Evolutionary conservation across 2,113 vertebrate species (phyloP), one percentile per base, ranked within the genome.

Genomic region (Sinosuthora webbiana): DNA sequence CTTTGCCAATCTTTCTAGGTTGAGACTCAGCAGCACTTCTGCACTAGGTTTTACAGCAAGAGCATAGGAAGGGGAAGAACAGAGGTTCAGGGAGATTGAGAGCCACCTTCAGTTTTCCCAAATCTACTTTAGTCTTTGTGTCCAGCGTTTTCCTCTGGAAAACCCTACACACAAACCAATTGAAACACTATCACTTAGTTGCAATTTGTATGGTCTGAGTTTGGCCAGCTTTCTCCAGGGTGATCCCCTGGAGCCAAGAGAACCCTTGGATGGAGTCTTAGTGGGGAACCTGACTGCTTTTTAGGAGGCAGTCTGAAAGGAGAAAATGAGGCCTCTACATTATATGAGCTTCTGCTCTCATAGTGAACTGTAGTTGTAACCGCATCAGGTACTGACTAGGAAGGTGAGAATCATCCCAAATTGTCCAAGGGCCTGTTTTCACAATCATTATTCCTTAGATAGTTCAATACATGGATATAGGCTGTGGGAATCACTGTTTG

Each of bases 1-100:
- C 25, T 83, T 80, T n/a, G 50, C 30, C 25, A 53, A 2, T 57
- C 37, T 67, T 93, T 83, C 49, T 78, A 13, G 0, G 0, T 0
- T 50, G 35, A 83, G n/a, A 69, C 17, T 56, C 41, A 37, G 55
- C 33, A 83, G 65, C 15, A 21, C 6, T 69, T 57, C 45, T 70
- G 50, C 28, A 27, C 15, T 41, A 83, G 18, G 25, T 85, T 57
- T 73, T 77, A 60, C 45, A 88, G 20, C 24, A 49, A 69, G 47
- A 21, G 7, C 23, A 7, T 20, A 62, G 25, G 59, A 62, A 41
- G 18, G 13, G 15, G 15, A 45, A 83, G 68, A 70, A 44, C 13
- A 4, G 30, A 82, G 56, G 22, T 52, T 63, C 44, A 9, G 39
- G 22, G 31, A 70, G 50, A 56, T 1, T 24, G 16, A 79, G 13